Conservation (phyloP, 2,888 invertebrate genomes). For the Spialia ferax region DNA sequence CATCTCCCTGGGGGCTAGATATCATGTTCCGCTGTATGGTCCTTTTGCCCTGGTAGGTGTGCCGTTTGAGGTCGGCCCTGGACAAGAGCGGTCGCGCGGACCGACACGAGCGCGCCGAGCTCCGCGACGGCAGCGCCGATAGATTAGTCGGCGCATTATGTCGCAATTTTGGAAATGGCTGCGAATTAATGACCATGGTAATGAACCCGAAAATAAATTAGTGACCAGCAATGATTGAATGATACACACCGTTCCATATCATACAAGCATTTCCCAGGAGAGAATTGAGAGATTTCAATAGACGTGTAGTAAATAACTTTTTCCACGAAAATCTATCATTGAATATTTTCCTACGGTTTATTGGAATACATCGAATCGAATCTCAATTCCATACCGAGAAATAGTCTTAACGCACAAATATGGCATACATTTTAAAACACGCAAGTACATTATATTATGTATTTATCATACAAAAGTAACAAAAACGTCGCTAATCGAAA, state of each 20-base stretch:
- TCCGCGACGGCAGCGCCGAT: constrained; percentile 68
- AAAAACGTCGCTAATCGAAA: too few species aligned
- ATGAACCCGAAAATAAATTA: constrained; percentile 28
- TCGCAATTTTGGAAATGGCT: constrained; percentile 42
- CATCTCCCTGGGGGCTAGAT: constrained; percentile 98
- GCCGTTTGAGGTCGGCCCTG: constrained; percentile 83
- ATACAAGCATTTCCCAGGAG: not conserved
- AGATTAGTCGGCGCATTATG: constrained; percentile 56
- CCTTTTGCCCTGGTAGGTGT: constrained; percentile 85
- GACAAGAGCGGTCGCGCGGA: constrained; percentile 69
- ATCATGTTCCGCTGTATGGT: constrained; percentile 97
- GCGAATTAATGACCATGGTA: constrained; percentile 46
- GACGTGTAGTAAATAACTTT: not conserved
- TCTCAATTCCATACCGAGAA: too few species aligned
- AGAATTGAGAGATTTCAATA: not conserved
- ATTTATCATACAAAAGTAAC: too few species aligned
- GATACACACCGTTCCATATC: not conserved
- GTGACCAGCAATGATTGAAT: constrained; percentile 19
- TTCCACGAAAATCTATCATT: not conserved
- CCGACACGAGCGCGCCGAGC: constrained; percentile 57
- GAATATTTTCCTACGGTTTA: not conserved
- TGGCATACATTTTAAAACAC: too few species aligned
- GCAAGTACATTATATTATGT: too few species aligned
- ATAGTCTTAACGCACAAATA: too few species aligned
- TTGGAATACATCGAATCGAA: too few species aligned